Conservation (phyloP, 2,113 vertebrate genomes). For the Protomyctophum bolini region DNA sequence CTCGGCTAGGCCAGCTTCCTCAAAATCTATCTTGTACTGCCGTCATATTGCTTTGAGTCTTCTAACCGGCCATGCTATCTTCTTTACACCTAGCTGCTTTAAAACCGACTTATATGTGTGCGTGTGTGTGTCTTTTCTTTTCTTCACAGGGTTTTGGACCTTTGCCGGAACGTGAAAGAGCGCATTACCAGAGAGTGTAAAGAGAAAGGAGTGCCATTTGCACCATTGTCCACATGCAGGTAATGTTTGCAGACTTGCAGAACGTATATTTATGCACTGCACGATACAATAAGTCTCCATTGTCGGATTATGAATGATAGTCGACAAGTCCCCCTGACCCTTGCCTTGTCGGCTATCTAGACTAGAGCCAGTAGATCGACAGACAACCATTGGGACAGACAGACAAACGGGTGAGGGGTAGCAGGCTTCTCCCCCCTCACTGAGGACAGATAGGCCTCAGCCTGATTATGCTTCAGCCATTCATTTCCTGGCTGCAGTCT, state of each 20-base stretch:
- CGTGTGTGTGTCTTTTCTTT: constrained; percentile 4
- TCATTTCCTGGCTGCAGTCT: constrained; percentile 77
- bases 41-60: no score
- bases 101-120: neutral
- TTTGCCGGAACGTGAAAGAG: constrained; percentile 96
- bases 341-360: constrained; percentile 8
- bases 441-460: constrained; percentile 63
- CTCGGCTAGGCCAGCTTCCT: neutral
- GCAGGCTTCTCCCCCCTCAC: constrained; percentile 60
- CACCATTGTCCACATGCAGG: constrained; percentile 94
- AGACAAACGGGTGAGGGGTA: constrained; percentile 51
- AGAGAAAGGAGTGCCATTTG: constrained; percentile 95
- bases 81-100: no score
- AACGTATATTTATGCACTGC: neutral
- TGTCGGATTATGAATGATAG: neutral
- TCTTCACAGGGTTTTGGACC: constrained; percentile 89
- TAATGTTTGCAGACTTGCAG: constrained; percentile 49
- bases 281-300: constrained; percentile 1
- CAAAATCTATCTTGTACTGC: neutral
- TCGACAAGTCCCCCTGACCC: neutral
- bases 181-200: constrained; percentile 93
- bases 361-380: neutral
- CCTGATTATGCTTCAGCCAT: constrained; percentile 74
- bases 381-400: neutral
- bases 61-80: no score